These are phyloP conservation scores for Drosophila histrio DNA, from an alignment of 2,888 invertebrate species.

Conservation along the genomic window DNA sequence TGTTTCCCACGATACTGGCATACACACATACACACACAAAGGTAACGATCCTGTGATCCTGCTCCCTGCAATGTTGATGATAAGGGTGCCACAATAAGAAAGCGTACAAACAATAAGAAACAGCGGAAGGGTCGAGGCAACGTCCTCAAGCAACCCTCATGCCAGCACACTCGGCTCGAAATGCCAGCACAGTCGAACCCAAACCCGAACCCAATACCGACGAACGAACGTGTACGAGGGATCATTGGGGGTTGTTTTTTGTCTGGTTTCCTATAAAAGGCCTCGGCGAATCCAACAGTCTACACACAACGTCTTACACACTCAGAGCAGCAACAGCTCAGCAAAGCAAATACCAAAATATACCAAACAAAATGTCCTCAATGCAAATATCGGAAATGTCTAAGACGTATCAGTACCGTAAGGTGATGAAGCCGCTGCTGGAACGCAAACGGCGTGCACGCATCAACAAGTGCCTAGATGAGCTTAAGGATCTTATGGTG, in stretches of 20 bases:
- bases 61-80: conserved; percentile 69
- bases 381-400: conserved; percentile 86
- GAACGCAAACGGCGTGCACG: conserved; percentile 94
- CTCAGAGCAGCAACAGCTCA: conserved; percentile 69
- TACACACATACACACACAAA: conserved; percentile 37
- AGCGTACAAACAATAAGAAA: conserved; percentile 71
- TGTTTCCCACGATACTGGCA: conserved; percentile 83
- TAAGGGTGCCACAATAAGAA: conserved; percentile 79
- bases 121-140: conserved; percentile 66
- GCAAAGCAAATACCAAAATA: conserved; percentile 28
- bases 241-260: conserved; percentile 61
- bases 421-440: conserved; percentile 97
- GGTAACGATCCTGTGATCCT: conserved; percentile 72
- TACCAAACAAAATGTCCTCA: conserved; percentile 71
- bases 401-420: conserved; percentile 96
- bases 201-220: conserved; percentile 14
- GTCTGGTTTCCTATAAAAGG: conserved; percentile 70
- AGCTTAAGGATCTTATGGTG: conserved; percentile 95
- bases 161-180: conserved; percentile 58
- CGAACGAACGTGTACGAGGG: conserved; percentile 4
- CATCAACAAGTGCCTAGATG: conserved; percentile 95
- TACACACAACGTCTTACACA: conserved; percentile 72
- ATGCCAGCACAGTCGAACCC: conserved; percentile 61
- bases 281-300: conserved; percentile 13
- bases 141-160: conserved; percentile 65